A percentile compares a stretch with the other conserved stretches of the same genome.
Conservation (phyloP, 2,797 vertebrate genomes). For the Mormyrops boulengeri region DNA sequence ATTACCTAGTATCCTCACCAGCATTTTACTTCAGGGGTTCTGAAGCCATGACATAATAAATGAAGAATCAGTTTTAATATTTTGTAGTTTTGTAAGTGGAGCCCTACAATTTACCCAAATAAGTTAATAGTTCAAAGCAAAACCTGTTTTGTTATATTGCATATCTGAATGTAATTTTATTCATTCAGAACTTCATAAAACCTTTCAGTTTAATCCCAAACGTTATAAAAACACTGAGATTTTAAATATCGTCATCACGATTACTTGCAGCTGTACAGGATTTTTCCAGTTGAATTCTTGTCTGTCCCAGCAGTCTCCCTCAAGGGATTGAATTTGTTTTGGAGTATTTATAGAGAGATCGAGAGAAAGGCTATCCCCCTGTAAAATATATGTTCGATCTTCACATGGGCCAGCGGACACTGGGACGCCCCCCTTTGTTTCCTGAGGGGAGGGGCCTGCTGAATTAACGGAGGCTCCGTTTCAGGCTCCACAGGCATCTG, state of each 20-base stretch:
- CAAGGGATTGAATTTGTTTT: not conserved
- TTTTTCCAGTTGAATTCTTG: not conserved
- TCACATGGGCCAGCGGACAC: not conserved
- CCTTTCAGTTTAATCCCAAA: not conserved
- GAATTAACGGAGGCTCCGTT: not conserved
- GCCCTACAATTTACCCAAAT: not conserved
- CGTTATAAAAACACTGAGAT: not conserved
- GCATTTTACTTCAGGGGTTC: not conserved
- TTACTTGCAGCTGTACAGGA: not conserved
- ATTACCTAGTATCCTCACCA: not conserved
- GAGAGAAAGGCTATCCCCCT: not conserved
- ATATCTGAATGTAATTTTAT: not conserved
- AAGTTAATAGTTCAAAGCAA: not conserved
- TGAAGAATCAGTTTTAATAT: not conserved
- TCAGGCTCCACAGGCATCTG: conserved; percentile 18
- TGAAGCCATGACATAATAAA: not conserved
- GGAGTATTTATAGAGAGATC: not conserved
- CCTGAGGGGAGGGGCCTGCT: not conserved
- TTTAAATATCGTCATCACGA: not conserved
- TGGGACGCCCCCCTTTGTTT: not conserved
- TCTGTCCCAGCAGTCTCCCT: not conserved
- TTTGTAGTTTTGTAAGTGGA: not conserved
- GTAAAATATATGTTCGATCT: not conserved
- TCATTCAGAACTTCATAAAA: not conserved
- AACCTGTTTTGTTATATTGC: not conserved